These are phyloP conservation scores for Syrphus vitripennis DNA, from an alignment of 2,888 invertebrate genomes.

Conservation along the genomic window DNA sequence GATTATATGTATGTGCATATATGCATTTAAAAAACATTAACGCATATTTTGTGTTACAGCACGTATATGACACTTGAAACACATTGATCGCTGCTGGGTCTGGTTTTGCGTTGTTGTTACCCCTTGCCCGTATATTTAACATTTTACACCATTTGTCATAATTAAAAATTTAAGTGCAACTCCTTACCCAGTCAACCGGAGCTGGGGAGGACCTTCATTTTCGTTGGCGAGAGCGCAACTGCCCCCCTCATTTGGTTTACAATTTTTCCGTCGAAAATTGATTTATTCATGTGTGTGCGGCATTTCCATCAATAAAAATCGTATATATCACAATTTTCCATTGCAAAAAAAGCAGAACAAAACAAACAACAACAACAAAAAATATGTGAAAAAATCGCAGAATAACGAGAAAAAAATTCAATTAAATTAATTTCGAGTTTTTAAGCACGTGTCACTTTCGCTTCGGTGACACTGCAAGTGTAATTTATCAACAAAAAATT, in stretches of 20 bases:
- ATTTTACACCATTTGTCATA: slow-evolving; percentile 61
- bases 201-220: not conserved
- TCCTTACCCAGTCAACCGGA: slow-evolving; percentile 3
- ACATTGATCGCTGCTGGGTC: not conserved
- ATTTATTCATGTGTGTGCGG: slow-evolving; percentile 56
- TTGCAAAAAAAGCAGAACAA: not conserved
- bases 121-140: not conserved
- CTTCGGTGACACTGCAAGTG: slow-evolving; percentile 61
- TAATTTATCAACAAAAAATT: slow-evolving; percentile 49
- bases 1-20: not conserved
- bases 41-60: not conserved
- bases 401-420: slow-evolving; percentile 37
- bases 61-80: slow-evolving; percentile 39
- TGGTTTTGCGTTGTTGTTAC: not conserved
- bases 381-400: not conserved
- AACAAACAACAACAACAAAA: too few species aligned
- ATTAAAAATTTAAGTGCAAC: slow-evolving; percentile 61
- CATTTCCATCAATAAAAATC: slow-evolving; percentile 57
- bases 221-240: not conserved
- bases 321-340: slow-evolving; percentile 38
- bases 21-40: not conserved
- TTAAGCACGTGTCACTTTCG: slow-evolving; percentile 68
- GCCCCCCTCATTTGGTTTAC: not conserved
- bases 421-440: slow-evolving; percentile 67
- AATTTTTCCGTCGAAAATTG: slow-evolving; percentile 46